Evolutionary conservation across 2,113 vertebrate genomes (phyloP), one percentile per base, ranked within the genome.

Genomic region (Thalassoma bifasciatum): DNA sequence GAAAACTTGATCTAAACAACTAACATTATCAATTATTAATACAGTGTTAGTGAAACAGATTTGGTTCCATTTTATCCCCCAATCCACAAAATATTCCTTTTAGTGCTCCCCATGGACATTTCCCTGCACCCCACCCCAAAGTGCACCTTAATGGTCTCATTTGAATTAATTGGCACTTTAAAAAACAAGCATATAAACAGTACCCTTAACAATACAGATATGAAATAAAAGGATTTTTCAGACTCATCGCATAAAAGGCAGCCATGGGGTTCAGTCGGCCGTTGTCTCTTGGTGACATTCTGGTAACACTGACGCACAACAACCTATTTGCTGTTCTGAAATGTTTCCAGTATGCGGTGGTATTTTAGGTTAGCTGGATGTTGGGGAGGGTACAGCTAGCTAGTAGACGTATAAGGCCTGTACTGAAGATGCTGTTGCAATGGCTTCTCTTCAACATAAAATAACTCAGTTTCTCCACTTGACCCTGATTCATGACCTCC

Each of bases 1-100:
- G 89, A 95, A 96, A 94, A 94, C 94, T 95, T 94, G 92, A 92
- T 93, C 95, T 97, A 97, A 85, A 92, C 91, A 90, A 91, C 92
- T 93, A 94, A 93, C 90, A 93, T 94, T 94, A 94, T 93, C 91
- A 93, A 93, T 93, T 92, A 94, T 93, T 93, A 94, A 93, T 94
- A 94, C 91, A 93, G 89, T 93, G 93, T 94, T 94, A 94, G 92
- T 94, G 91, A 93, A 93, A 93, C 92, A 74, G 71, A 83, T 92
- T 92, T 92, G 90, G 88, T 87, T 90, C 87, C 81, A 82, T 87
- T 91, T 90, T 79, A 86, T 10, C 10, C 47, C 49, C 40, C 10
- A 70, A 86, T 77, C 79, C 71, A 78, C 51, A 81, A 88, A 86
- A 77, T 81, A 83, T 61, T 65, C 74, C 61, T 84, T 73, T 30